Conservation (phyloP, 2,113 vertebrate species). For the Corythornis madagascariensis region DNA sequence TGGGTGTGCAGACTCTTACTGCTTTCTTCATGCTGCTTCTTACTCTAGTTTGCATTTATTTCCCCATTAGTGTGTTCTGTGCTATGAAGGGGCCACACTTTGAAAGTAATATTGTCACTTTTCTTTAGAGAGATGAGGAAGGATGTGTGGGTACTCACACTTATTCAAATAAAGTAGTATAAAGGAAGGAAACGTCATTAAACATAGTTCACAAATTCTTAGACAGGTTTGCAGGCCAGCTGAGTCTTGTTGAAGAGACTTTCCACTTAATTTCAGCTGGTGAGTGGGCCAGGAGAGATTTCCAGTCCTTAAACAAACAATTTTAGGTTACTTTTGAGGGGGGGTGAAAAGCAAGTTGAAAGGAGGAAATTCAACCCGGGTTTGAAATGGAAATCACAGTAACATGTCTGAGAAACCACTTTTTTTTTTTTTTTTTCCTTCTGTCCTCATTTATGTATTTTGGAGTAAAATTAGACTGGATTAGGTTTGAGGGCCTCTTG, state of each 20-base stretch:
- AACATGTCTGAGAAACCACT: conserved; percentile 35
- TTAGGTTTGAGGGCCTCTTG: conserved; percentile 19
- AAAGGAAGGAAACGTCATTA: conserved; percentile 27
- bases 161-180: background rate
- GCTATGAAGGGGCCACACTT: background rate
- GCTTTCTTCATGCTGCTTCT: background rate
- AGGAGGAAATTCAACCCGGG: conserved; percentile 37
- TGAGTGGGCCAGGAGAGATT: conserved; percentile 45
- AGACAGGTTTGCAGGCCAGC: conserved; percentile 51
- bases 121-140: background rate
- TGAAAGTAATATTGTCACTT: background rate
- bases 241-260: conserved; percentile 54
- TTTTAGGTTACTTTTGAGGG: conserved; percentile 16
- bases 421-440: conserved; percentile 14
- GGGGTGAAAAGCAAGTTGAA: conserved; percentile 17
- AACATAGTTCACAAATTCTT: conserved; percentile 46
- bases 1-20: background rate
- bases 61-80: background rate
- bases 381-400: conserved; percentile 30
- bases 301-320: conserved; percentile 49
- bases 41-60: background rate
- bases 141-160: background rate
- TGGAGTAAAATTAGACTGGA: conserved; percentile 50
- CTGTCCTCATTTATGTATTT: background rate
- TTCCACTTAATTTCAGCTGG: conserved; percentile 57